Conservation (phyloP, 2,888 invertebrate genomes). For the Tachina grossa region DNA sequence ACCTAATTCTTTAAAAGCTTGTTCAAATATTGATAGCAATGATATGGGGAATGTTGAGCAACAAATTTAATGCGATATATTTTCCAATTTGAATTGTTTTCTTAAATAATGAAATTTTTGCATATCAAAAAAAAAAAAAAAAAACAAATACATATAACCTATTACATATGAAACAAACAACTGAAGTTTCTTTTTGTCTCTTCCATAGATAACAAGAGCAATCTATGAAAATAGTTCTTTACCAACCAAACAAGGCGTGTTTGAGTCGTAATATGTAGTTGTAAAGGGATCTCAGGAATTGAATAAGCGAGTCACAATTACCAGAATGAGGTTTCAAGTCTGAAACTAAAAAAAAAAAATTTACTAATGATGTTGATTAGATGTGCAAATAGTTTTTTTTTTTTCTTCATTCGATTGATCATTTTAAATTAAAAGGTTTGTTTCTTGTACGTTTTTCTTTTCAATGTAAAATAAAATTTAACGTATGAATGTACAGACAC, state of each 20-base stretch:
- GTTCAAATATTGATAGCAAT: constrained; percentile 22
- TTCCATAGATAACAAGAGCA: constrained; percentile 11
- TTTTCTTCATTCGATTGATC: too few relatives aligned
- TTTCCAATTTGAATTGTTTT: constrained; percentile 2
- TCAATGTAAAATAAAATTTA: too few relatives aligned
- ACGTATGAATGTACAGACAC: too few relatives aligned
- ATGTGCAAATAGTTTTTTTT: not conserved
- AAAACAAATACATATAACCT: too few relatives aligned
- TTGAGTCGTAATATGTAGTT: not conserved
- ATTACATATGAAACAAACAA: not conserved
- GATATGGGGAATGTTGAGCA: constrained; percentile 20
- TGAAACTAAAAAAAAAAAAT: not conserved
- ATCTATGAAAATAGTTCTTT: not conserved
- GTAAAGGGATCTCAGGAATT: not conserved
- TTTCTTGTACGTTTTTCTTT: too few relatives aligned
- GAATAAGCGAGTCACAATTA: constrained; percentile 9
- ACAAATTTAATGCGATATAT: not conserved
- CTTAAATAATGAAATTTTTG: not conserved
- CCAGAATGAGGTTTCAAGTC: not conserved
- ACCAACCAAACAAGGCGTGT: constrained; percentile 24
- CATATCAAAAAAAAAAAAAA: not conserved
- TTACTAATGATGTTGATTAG: constrained; percentile 18
- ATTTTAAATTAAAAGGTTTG: too few relatives aligned
- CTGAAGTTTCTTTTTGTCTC: constrained; percentile 12
- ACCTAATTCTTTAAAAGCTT: constrained; percentile 28